Conservation (phyloP, 2,888 invertebrate genomes). For the Idaea dimidiata region DNA sequence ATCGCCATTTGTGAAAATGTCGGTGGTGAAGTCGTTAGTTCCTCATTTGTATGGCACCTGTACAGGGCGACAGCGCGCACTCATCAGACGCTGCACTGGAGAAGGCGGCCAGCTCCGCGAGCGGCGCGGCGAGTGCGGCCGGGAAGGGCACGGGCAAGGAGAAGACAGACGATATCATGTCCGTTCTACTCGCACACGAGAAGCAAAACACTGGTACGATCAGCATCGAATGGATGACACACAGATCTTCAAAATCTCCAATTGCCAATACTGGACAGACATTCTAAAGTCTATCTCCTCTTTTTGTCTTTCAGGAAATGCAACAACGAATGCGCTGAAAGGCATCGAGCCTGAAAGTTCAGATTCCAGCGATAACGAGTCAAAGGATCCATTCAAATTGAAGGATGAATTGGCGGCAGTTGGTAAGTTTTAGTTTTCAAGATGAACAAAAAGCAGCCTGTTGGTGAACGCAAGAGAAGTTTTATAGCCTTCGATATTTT, state of each 20-base stretch:
- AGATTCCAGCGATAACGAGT: constrained; percentile 92
- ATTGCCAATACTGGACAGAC: too few relatives aligned
- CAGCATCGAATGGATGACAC: too few relatives aligned
- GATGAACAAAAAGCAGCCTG: too few relatives aligned
- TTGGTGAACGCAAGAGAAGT: too few relatives aligned
- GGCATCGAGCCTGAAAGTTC: constrained; percentile 80
- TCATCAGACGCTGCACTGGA: constrained; percentile 79
- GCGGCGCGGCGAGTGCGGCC: constrained; percentile 61
- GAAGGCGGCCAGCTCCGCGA: constrained; percentile 77
- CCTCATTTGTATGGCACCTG: background rate
- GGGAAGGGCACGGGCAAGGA: constrained; percentile 72
- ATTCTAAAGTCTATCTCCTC: too few relatives aligned
- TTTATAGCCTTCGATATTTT: too few relatives aligned
- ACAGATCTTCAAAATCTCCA: too few relatives aligned
- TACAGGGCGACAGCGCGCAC: constrained; percentile 66
- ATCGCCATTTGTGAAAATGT: too few relatives aligned
- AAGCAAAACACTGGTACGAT: constrained; percentile 83
- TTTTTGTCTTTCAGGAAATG: constrained; percentile 51
- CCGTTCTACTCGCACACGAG: constrained; percentile 93
- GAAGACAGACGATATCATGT: constrained; percentile 94
- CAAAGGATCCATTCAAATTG: constrained; percentile 79
- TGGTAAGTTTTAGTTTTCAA: constrained; percentile 69
- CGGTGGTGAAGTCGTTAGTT: too few relatives aligned
- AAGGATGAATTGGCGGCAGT: constrained; percentile 84
- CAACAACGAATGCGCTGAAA: constrained; percentile 82